These are phyloP conservation scores for Virgularia gustaviana DNA, from an alignment of 92 coral and sea anemone species.

Conservation along the genomic window DNA sequence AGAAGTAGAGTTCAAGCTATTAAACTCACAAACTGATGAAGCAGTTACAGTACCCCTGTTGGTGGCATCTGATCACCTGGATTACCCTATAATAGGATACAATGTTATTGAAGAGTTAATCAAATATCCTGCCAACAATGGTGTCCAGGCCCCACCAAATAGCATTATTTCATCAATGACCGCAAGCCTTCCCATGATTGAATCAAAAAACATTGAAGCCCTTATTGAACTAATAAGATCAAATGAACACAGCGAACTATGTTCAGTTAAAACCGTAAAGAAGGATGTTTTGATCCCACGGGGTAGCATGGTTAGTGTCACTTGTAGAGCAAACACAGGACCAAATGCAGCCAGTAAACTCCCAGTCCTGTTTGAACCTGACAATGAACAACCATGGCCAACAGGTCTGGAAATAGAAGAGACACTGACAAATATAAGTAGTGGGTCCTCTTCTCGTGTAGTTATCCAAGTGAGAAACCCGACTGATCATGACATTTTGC, in stretches of 20 bases:
- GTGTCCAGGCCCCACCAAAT: not conserved
- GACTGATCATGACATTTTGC: not conserved
- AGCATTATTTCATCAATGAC: constrained; percentile 10
- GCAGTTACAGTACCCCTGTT: not conserved
- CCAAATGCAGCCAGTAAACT: constrained; percentile 4
- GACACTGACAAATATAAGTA: not conserved
- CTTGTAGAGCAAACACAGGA: constrained; percentile 25
- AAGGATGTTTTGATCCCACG: not conserved
- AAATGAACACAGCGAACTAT: not conserved
- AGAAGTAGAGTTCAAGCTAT: constrained; percentile 3
- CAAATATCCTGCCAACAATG: not conserved
- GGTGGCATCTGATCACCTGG: not conserved
- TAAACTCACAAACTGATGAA: not conserved
- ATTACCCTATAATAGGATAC: not conserved
- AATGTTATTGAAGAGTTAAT: constrained; percentile 15
- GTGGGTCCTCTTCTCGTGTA: constrained; percentile 4
- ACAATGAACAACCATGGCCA: constrained; percentile 16
- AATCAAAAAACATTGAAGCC: not conserved
- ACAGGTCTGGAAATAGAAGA: not conserved
- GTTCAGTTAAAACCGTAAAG: not conserved
- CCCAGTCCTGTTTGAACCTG: constrained; percentile 21
- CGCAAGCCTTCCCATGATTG: not conserved
- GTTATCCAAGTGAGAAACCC: not conserved
- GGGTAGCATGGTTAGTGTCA: not conserved
- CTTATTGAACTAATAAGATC: no score